These are phyloP conservation scores for Danio tinwini DNA, from an alignment of 2,797 vertebrate genomes.

Conservation along the genomic window DNA sequence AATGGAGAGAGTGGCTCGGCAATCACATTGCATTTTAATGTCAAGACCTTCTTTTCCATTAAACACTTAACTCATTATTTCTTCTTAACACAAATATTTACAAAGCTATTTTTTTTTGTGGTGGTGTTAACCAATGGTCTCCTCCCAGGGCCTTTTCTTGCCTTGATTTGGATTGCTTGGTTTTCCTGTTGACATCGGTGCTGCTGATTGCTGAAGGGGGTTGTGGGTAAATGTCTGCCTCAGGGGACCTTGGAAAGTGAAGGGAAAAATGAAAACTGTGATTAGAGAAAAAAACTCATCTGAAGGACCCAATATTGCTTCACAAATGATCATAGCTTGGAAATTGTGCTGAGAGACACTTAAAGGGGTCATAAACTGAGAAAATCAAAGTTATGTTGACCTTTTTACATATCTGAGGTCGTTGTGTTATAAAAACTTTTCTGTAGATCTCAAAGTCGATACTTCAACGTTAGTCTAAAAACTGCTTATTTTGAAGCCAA, in stretches of 20 bases:
- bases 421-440: no score
- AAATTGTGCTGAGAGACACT: background rate
- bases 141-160: constrained; percentile 76
- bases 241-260: constrained; percentile 77
- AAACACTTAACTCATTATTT: constrained; percentile 39
- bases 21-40: constrained; percentile 66
- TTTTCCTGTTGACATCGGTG: constrained; percentile 59
- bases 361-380: no score
- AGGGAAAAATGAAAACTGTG: constrained; percentile 18
- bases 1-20: constrained; percentile 19
- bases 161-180: constrained; percentile 63
- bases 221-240: constrained; percentile 88
- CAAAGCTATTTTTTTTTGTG: constrained; percentile 59
- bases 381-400: no score
- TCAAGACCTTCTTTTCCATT: constrained; percentile 42
- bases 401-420: no score
- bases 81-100: constrained; percentile 65
- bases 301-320: background rate
- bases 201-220: constrained; percentile 77
- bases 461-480: no score
- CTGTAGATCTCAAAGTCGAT: no score
- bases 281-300: background rate
- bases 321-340: background rate
- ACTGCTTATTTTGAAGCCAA: no score
- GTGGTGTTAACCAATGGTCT: constrained; percentile 71